phyloP scores from a whole-genome alignment of 2,888 invertebrate genomes.

The Tryphoninae sp. region DNA sequence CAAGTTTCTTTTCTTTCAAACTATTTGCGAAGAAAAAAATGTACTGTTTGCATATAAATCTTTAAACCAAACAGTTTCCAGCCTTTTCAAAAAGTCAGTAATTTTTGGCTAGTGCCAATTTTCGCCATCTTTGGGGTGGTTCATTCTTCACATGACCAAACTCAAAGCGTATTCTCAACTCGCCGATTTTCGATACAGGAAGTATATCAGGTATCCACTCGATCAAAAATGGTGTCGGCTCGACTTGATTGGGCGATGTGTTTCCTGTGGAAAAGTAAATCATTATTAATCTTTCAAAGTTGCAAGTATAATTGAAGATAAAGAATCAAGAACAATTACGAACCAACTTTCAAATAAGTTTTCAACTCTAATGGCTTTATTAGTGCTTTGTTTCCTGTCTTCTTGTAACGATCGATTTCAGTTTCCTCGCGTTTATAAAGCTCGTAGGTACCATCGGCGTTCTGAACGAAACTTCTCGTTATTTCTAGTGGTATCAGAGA shows the following conservation, averaged over 20 bases:
- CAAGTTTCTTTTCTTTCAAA: constrained; percentile 33
- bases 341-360: constrained; percentile 86
- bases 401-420: constrained; percentile 78
- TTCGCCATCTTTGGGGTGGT: constrained; percentile 73
- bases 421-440: constrained; percentile 80
- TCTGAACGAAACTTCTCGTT: constrained; percentile 85
- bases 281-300: constrained; percentile 40
- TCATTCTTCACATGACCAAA: constrained; percentile 86
- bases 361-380: constrained; percentile 85
- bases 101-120: constrained; percentile 73
- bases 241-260: constrained; percentile 82
- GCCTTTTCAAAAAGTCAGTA: constrained; percentile 62
- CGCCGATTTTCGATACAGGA: constrained; percentile 87
- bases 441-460: constrained; percentile 84
- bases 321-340: constrained; percentile 69
- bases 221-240: constrained; percentile 86
- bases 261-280: constrained; percentile 78
- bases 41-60: constrained; percentile 16
- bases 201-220: constrained; percentile 90
- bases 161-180: constrained; percentile 87
- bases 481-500: constrained; percentile 85
- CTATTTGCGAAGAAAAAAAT: constrained; percentile 37
- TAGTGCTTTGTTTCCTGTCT: constrained; percentile 79
- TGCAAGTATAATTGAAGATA: constrained; percentile 51
- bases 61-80: constrained; percentile 14